Base-by-base conservation (phyloP, 2,797 vertebrate species). In the Chrysocyon brachyurus region DNA sequence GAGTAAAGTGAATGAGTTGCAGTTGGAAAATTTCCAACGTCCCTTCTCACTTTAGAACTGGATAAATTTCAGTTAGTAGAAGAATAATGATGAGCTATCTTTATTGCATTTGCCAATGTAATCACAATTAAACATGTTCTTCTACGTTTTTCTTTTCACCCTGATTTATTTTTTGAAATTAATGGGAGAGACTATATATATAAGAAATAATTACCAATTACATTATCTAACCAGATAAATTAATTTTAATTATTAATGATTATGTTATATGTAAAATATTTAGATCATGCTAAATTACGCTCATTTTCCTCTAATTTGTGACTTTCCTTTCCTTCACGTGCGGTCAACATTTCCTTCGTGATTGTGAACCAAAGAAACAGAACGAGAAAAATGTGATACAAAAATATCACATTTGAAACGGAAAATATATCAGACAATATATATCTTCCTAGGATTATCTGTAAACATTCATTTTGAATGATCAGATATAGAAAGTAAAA, bases 131-230 rank as follows among this genome's bases (percentile, higher is more conserved):
- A 94, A 82, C 3, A 63, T 26, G 64, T 64, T 19, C 17, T 75
- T 89, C 14, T 19, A 97, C 91, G 73, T 64, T 61, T 90, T 87
- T 87, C 19, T 49, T 96, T 92, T 73, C 15, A 86, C 86, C 12
- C 46, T 49, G 31, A 31, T 88, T 96, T 93, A 63, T 22, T 96
- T 91, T 88, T 91, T 88, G 10, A n/a, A 82, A 10, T 64, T 78
- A 90, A 84, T 46, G 40, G 19, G 26, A 82, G 15, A 90, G 17
- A 56, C 2, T 12, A 40, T 28, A 49, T 66, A 54, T 73, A 70
- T 85, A 68, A 52, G 68, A 93, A 97, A 82, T 2, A 81, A 24
- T 89, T 90, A 59, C 21, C 22, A 54, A 77, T 1, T 70, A 1
- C 22, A 40, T 91, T 85, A 33, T 56, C 61, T 78, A 56, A 85